Evolutionary conservation across 2,797 vertebrate genomes (phyloP).

Genomic region (Premnoplex brunnescens): DNA sequence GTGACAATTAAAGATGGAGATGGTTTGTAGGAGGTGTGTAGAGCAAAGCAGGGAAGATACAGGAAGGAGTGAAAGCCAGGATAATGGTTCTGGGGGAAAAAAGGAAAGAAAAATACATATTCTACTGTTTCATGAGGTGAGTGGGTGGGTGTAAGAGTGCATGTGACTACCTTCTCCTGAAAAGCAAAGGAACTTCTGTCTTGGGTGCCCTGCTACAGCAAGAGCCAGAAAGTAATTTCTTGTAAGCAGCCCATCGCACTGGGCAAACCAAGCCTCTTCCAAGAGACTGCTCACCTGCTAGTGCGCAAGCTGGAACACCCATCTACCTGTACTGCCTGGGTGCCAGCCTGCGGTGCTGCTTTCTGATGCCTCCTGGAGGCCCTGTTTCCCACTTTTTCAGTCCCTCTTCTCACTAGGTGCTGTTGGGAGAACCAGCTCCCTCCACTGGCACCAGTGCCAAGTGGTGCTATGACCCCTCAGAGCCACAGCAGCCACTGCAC

Average conservation of each 20-base stretch:
- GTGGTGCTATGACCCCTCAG: background rate
- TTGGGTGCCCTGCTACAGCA: background rate
- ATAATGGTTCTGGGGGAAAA: background rate
- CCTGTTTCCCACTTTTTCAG: background rate
- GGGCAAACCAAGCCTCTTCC: background rate
- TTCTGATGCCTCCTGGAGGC: background rate
- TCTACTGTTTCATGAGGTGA: background rate
- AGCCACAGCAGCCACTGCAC: background rate
- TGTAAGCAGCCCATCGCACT: background rate
- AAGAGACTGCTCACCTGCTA: background rate
- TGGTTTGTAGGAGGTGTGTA: background rate
- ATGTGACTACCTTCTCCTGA: background rate
- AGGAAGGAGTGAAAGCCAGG: background rate
- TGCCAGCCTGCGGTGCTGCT: background rate
- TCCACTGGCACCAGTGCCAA: background rate
- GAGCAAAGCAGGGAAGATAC: background rate
- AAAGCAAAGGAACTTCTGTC: background rate
- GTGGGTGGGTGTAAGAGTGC: background rate
- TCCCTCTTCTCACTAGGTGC: background rate
- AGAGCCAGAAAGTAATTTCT: background rate
- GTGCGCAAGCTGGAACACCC: background rate
- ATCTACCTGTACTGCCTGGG: background rate
- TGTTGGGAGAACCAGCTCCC: background rate
- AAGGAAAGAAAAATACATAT: background rate
- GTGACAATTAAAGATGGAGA: background rate